phyloP scores from a whole-genome alignment of 2,797 vertebrate species.

The Prionace glauca region DNA sequence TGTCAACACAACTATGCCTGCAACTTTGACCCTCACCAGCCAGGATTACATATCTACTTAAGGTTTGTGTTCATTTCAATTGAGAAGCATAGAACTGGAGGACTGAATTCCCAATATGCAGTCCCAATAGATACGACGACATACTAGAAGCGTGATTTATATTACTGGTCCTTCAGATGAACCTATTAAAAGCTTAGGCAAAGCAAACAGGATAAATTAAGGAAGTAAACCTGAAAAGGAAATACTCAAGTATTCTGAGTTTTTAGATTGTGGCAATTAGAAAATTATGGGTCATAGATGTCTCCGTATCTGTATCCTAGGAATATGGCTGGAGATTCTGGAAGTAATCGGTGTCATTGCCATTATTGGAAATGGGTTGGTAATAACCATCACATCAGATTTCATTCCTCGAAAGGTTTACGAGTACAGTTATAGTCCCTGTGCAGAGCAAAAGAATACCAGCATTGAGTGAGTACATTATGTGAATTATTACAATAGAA shows the following conservation, averaged over 20 bases:
- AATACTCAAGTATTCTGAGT: background rate
- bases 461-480: constrained; percentile 60
- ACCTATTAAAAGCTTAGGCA: background rate
- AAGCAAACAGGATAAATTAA: background rate
- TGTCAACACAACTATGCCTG: background rate
- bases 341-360: constrained; percentile 82
- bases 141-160: background rate
- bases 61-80: background rate
- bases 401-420: constrained; percentile 88
- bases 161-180: background rate
- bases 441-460: constrained; percentile 50
- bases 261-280: background rate
- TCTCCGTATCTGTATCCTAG: constrained; percentile 51
- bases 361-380: constrained; percentile 83
- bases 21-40: background rate
- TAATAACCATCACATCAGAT: constrained; percentile 87
- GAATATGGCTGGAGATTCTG: constrained; percentile 82
- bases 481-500: background rate
- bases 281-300: background rate
- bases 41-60: background rate
- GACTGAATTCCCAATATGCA: background rate
- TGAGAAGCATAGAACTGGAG: background rate
- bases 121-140: background rate
- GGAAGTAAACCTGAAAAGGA: background rate
- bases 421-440: constrained; percentile 71